Conservation (phyloP, 2,113 vertebrate species). For the Butastur rufipennis region DNA sequence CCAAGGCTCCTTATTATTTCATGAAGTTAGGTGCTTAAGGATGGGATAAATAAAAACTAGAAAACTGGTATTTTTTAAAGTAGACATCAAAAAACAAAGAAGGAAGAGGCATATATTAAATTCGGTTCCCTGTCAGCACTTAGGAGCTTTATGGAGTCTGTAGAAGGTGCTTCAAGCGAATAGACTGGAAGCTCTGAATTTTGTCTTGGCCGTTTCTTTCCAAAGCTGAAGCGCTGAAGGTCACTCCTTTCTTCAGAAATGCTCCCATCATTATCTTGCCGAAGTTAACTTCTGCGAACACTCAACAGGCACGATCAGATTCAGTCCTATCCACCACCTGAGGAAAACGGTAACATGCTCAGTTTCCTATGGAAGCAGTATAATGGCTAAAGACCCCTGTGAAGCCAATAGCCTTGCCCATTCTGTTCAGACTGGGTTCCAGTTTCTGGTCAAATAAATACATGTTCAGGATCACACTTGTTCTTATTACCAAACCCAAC, state of each 20-base stretch:
- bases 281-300: background rate
- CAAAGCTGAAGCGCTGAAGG: background rate
- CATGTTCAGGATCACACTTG: background rate
- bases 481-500: background rate
- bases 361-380: background rate
- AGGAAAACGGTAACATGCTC: background rate
- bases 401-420: background rate
- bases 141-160: background rate
- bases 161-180: background rate
- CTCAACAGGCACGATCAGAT: background rate
- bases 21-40: background rate
- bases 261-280: background rate
- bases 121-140: background rate
- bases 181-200: background rate
- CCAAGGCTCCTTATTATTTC: background rate
- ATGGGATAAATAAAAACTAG: background rate
- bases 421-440: background rate
- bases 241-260: background rate
- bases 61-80: background rate
- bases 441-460: background rate
- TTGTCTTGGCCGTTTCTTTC: background rate
- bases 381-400: rapidly evolving
- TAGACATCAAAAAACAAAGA: background rate
- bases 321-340: background rate
- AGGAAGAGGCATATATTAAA: background rate